Evolutionary conservation across 2,113 vertebrate genomes (phyloP).

Genomic region (Synchiropus splendidus): DNA sequence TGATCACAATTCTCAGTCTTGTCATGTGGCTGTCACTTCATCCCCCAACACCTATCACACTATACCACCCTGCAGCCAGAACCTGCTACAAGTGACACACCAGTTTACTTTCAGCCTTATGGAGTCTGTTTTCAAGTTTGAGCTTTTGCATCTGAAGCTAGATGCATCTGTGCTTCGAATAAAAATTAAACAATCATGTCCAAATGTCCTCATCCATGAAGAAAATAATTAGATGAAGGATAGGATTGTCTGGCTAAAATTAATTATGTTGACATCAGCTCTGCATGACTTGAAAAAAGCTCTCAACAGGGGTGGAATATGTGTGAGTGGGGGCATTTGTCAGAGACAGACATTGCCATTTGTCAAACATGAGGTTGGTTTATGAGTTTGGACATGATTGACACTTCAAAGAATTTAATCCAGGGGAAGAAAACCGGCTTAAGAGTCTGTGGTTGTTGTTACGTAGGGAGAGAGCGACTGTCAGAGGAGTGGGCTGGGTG

Average conservation of each 20-base stretch:
- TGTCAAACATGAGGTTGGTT: constrained; percentile 10
- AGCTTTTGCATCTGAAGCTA: too few species aligned
- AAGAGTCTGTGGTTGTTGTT: constrained; percentile 34
- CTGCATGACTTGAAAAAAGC: constrained; percentile 17
- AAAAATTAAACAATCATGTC: too few species aligned
- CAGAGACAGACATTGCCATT: constrained; percentile 11
- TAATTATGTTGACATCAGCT: constrained; percentile 13
- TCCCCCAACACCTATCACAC: constrained; percentile 28
- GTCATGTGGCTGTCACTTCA: constrained; percentile 56
- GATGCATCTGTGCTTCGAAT: too few species aligned
- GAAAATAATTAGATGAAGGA: too few species aligned
- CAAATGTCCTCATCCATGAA: too few species aligned
- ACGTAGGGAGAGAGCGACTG: constrained; percentile 32
- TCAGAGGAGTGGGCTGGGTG: constrained; percentile 26
- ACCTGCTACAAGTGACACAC: too few species aligned
- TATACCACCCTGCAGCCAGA: background rate
- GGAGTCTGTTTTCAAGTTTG: too few species aligned
- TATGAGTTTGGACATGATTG: constrained; percentile 22
- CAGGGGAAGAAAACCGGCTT: constrained; percentile 33
- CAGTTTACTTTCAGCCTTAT: too few species aligned
- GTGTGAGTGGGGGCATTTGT: constrained; percentile 25
- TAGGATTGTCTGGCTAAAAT: too few species aligned
- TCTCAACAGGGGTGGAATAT: constrained; percentile 11
- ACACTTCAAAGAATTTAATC: constrained; percentile 35
- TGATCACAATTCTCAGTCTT: constrained; percentile 48